These are phyloP conservation scores for Machimus rusticus DNA, from an alignment of 2,888 invertebrate genomes.

Conservation along the genomic window DNA sequence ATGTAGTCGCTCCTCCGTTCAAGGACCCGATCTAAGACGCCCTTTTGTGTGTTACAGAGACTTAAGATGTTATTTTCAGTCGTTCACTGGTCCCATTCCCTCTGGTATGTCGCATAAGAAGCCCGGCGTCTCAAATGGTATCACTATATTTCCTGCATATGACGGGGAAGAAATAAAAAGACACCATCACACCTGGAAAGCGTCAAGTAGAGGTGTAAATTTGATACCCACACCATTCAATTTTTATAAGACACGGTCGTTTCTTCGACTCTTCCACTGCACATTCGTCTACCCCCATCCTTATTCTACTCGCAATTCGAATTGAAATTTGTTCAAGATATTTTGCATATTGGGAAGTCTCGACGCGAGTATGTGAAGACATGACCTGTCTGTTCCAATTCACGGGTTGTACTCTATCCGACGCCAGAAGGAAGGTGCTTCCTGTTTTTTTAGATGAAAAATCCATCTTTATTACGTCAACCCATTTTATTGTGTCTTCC, in stretches of 20 bases:
- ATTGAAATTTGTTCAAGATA: conserved; percentile 2
- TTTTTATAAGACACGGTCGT: neutral
- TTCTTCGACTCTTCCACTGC: neutral
- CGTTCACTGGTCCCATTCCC: neutral
- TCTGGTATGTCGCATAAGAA: neutral
- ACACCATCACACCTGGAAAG: neutral
- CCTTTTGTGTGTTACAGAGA: neutral
- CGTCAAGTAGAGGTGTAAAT: neutral
- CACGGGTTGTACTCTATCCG: neutral
- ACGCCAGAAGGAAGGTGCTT: neutral
- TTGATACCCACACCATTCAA: neutral
- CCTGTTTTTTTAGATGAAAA: neutral
- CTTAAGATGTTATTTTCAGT: neutral
- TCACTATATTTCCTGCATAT: neutral
- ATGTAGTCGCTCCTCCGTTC: neutral
- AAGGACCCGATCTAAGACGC: neutral
- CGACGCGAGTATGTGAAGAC: neutral
- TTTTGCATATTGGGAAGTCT: neutral
- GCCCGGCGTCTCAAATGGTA: neutral
- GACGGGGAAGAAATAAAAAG: neutral
- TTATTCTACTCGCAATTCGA: neutral
- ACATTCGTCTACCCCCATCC: neutral
- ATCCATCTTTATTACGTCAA: neutral
- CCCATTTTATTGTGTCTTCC: neutral
- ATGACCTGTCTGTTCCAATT: neutral